Conservation (phyloP, 30 jellyfish, hydroid and myxozoan species). For the Aurelia aurita complex sp. Pacific region DNA sequence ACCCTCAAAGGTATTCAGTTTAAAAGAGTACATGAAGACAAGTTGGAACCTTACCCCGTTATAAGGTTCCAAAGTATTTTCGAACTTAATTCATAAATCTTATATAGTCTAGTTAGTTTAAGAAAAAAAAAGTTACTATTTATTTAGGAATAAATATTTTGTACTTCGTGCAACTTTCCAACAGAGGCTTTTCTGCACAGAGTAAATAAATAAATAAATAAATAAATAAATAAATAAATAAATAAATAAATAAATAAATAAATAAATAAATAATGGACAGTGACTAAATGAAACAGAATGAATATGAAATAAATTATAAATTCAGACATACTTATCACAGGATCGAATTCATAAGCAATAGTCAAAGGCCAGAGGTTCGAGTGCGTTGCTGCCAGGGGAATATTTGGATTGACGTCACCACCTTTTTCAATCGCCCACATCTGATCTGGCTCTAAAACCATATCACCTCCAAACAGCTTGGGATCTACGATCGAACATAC, state of each 20-base stretch:
- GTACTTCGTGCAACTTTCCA: too few species aligned
- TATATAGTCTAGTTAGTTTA: too few species aligned
- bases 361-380: conserved; percentile 47
- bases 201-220: neutral
- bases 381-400: conserved; percentile 42
- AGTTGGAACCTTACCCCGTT: too few species aligned
- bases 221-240: neutral
- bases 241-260: neutral
- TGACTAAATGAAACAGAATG: neutral
- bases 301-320: neutral
- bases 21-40: too few species aligned
- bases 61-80: too few species aligned
- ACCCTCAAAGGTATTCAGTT: too few species aligned
- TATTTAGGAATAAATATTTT: too few species aligned
- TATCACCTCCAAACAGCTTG: conserved; percentile 45
- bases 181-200: too few species aligned
- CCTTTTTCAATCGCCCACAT: conserved; percentile 9
- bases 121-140: too few species aligned
- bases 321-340: neutral
- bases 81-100: too few species aligned
- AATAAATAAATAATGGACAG: neutral
- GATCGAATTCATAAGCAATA: conserved; percentile 40
- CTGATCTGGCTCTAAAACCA: conserved; percentile 52
- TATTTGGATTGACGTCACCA: conserved; percentile 13
- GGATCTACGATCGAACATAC: neutral